A percentile compares a stretch with the other conserved stretches of the same genome.
Evolutionary conservation across 2,888 invertebrate genomes (phyloP).

Genomic region (Calliopum simillimum): DNA sequence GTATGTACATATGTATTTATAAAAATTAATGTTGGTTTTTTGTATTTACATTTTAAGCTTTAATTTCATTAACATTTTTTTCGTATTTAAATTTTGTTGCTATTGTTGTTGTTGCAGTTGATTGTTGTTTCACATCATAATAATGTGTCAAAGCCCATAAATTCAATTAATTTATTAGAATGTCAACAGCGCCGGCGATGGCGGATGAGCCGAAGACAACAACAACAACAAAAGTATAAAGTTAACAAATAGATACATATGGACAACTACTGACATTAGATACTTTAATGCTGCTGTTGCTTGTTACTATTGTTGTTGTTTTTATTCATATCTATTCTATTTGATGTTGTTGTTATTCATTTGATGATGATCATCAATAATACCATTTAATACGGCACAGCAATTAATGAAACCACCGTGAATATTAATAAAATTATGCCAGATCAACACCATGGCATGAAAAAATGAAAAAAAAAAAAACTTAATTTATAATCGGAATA

Average conservation of each 20-base stretch:
- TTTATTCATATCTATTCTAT: not conserved
- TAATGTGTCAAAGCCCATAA: conserved; percentile 61
- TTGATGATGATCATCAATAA: conserved; percentile 23
- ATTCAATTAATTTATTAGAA: conserved; percentile 62
- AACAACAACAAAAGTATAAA: not conserved
- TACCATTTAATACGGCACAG: conserved; percentile 19
- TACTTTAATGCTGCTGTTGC: not conserved
- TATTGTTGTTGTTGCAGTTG: conserved; percentile 32
- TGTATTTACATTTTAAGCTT: conserved; percentile 16
- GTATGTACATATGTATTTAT: no score
- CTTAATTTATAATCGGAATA: conserved; percentile 5
- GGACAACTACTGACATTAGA: not conserved
- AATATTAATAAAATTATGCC: conserved; percentile 43
- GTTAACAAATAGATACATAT: not conserved
- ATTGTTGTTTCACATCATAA: conserved; percentile 50
- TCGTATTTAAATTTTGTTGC: conserved; percentile 7
- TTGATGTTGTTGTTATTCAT: not conserved
- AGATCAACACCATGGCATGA: conserved; percentile 48
- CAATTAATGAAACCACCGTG: conserved; percentile 47
- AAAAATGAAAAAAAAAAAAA: conserved; percentile 4
- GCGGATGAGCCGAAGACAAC: not conserved
- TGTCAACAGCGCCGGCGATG: conserved; percentile 45
- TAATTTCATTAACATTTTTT: conserved; percentile 25
- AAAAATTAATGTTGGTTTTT: not conserved
- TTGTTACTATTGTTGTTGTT: conserved; percentile 2